Percentiles rank a stretch among this genome's conserved stretches.
Evolutionary conservation across 2,797 vertebrate species (phyloP).

Genomic region (Diplodus puntazzo): DNA sequence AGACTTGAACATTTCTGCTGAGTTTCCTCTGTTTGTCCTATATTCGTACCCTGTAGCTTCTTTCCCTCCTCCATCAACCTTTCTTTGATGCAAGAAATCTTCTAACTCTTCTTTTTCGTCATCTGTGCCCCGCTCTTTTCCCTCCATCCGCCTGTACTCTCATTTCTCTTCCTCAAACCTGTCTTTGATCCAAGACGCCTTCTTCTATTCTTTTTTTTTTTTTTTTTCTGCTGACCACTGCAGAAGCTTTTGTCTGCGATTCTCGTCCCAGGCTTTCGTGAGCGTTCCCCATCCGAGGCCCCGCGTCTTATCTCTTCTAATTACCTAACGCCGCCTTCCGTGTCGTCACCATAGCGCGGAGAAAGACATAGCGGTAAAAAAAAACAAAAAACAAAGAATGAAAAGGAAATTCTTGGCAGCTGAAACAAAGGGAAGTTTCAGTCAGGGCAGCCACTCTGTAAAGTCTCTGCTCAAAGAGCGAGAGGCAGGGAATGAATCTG

Average conservation of each 20-base stretch:
- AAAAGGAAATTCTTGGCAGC: constrained; percentile 30
- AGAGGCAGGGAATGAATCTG: background rate
- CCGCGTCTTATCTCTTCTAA: constrained; percentile 73
- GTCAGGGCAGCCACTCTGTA: background rate
- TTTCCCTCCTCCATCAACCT: background rate
- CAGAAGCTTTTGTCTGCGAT: constrained; percentile 68
- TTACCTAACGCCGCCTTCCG: constrained; percentile 48
- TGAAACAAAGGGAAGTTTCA: constrained; percentile 58
- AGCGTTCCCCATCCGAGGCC: constrained; percentile 9
- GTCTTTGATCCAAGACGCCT: constrained; percentile 50
- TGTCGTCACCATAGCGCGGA: background rate
- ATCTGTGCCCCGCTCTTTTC: background rate
- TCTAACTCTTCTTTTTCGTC: constrained; percentile 10
- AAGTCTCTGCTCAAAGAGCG: constrained; percentile 7
- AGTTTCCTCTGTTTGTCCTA: background rate
- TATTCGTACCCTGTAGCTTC: background rate
- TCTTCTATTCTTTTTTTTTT: constrained; percentile 2
- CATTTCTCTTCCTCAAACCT: constrained; percentile 31
- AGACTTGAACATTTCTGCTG: background rate
- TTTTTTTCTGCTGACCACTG: constrained; percentile 63
- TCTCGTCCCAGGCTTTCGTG: constrained; percentile 28
- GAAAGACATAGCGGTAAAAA: constrained; percentile 11
- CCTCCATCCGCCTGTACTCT: background rate
- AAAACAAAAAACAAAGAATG: constrained; percentile 35
- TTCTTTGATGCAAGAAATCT: constrained; percentile 26